Conservation (phyloP, 2,113 vertebrate species). For the Dinomys branickii region DNA sequence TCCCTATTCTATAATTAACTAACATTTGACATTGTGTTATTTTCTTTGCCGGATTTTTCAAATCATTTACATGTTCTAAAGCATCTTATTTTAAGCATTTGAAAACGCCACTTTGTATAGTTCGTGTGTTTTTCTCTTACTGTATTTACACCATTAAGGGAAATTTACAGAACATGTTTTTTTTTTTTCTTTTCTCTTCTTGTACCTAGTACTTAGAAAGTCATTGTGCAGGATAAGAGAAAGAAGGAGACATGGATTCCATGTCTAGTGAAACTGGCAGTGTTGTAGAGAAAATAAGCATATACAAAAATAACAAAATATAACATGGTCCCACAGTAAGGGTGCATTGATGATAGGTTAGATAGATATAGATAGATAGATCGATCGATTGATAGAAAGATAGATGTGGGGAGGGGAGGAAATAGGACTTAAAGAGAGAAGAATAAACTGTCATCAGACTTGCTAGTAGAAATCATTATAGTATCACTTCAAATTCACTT, state of each 20-base stretch:
- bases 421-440: not conserved
- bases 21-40: conserved; percentile 34
- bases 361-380: not conserved
- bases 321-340: fast-evolving
- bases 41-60: not conserved
- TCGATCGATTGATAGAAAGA: not conserved
- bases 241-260: not conserved
- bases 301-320: not conserved
- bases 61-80: not conserved
- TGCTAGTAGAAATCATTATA: not conserved
- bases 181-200: not conserved
- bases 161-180: not conserved
- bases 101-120: not conserved
- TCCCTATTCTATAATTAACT: conserved; percentile 60
- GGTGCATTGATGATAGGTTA: not conserved
- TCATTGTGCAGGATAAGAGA: not conserved
- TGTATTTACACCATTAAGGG: not conserved
- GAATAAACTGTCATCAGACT: fast-evolving
- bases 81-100: not conserved
- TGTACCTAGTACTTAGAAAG: not conserved
- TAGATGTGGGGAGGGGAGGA: fast-evolving
- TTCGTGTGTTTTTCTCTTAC: not conserved
- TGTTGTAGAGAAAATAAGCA: not conserved
- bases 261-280: not conserved
- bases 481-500: not conserved